Evolutionary conservation across 2,113 vertebrate species (phyloP), one percentile per base, ranked within the genome.

Genomic region (Percina caprodes): DNA sequence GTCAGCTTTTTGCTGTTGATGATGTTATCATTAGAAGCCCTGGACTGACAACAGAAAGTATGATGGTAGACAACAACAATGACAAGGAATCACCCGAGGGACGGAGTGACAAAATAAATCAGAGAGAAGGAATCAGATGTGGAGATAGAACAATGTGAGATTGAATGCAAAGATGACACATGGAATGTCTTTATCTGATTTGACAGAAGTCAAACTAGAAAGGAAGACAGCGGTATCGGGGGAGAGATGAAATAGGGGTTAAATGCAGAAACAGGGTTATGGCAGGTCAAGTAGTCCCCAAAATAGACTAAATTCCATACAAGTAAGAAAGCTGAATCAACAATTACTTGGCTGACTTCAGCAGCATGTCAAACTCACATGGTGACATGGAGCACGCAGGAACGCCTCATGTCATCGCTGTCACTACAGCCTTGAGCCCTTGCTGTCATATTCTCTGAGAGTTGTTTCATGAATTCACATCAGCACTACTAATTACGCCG

Each of bases 31-130:
- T 77, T 23, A 62, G 46, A 23, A 49, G 67, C 52, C 46, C 48
- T 72, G 63, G 69, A 90, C 81, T 83, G 77, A 87, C 80, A 86
- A 84, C 73, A 80, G 70, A 65, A 70, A 77, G 77, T 80, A 79
- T 80, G 69, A 74, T 13, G 24, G 68, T n/a, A 55, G 74, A 84
- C 78, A 82, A 85, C 68, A 82, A 74, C 80, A 83, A 75, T 67
- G 80, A 77, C 82, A 80, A 14, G 24, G 51, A 78, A 63, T 72
- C 74, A 62, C 69, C 84, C 39, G 24, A 58, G 54, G 74, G 70
- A 62, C 0, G 2, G 33, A 19, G 54, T 84, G 88, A 83, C 78
- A 84, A 21, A 71, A 71, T 56, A 49, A 54, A 86, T 90, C 79
- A 83, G 74, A 46, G 65, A 69, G 67, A 55, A 4, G 24, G 33